A percentile compares a stretch with the other conserved stretches of the same genome.
These are phyloP conservation scores for Callitettix versicolor DNA, from an alignment of 1,140 invertebrate genomes.

Conservation along the genomic window DNA sequence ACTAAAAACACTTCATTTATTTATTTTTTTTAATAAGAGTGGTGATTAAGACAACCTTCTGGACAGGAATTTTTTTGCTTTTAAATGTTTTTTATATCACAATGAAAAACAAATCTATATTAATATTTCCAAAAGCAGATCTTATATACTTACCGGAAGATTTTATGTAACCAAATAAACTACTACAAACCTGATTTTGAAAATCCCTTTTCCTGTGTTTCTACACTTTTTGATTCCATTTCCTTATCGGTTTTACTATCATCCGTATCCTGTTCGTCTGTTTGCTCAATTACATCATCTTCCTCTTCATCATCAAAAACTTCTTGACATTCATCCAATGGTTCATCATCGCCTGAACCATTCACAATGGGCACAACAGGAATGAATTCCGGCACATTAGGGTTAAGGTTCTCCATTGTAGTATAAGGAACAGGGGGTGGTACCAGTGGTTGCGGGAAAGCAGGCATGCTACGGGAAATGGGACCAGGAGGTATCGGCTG, in stretches of 20 bases:
- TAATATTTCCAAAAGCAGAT: no score
- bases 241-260: slow-evolving; percentile 14
- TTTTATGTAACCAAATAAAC: no score
- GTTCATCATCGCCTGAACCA: slow-evolving; percentile 10
- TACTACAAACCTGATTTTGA: no score
- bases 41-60: no score
- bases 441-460: slow-evolving; percentile 11
- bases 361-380: slow-evolving; percentile 34
- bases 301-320: slow-evolving; percentile 6
- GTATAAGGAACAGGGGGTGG: slow-evolving; percentile 15
- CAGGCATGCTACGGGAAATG: not conserved
- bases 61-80: no score
- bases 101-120: no score
- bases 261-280: slow-evolving; percentile 17
- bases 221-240: no score
- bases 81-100: no score
- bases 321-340: slow-evolving; percentile 17
- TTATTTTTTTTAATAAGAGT: no score
- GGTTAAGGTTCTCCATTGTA: slow-evolving; percentile 54
- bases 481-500: slow-evolving; percentile 45
- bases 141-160: no score
- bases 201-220: no score
- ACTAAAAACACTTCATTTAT: no score
- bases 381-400: slow-evolving; percentile 76
- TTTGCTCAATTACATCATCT: not conserved